Percentiles rank a stretch among this genome's conserved stretches.
Conservation (phyloP, 1,140 invertebrate genomes). For the Caenorhabditis remanei region DNA sequence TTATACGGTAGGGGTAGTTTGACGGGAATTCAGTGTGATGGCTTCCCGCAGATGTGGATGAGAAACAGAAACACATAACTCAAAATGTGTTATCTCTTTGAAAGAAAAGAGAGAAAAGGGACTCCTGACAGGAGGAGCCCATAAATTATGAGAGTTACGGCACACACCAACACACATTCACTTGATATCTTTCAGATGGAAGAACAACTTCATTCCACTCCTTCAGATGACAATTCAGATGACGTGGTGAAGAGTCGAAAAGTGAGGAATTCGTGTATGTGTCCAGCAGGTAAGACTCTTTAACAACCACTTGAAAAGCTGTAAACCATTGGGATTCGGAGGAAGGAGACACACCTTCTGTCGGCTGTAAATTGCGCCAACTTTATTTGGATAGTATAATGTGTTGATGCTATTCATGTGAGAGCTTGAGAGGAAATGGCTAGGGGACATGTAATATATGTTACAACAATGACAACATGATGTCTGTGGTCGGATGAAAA, state of each 20-base stretch:
- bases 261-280: slow-evolving; percentile 51
- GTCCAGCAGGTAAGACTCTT: slow-evolving; percentile 34
- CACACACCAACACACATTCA: background rate
- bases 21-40: slow-evolving; percentile 11
- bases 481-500: slow-evolving; percentile 50
- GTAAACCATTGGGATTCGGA: background rate
- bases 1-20: slow-evolving; percentile 21
- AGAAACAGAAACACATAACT: slow-evolving; percentile 48
- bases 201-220: background rate
- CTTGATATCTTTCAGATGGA: slow-evolving; percentile 33
- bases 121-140: slow-evolving; percentile 23
- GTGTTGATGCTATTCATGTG: background rate
- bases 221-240: background rate
- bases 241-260: slow-evolving; percentile 26
- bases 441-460: slow-evolving; percentile 43
- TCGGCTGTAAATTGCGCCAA: slow-evolving; percentile 32
- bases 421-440: slow-evolving; percentile 35
- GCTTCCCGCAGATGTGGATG: slow-evolving; percentile 16
- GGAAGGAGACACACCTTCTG: slow-evolving; percentile 2
- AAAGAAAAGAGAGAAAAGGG: background rate
- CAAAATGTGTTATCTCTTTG: slow-evolving; percentile 6
- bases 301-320: slow-evolving; percentile 51
- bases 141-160: slow-evolving; percentile 42
- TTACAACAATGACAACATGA: slow-evolving; percentile 44
- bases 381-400: slow-evolving; percentile 46